phyloP scores from a whole-genome alignment of 2,797 vertebrate species.

The Sebastes glaucus region DNA sequence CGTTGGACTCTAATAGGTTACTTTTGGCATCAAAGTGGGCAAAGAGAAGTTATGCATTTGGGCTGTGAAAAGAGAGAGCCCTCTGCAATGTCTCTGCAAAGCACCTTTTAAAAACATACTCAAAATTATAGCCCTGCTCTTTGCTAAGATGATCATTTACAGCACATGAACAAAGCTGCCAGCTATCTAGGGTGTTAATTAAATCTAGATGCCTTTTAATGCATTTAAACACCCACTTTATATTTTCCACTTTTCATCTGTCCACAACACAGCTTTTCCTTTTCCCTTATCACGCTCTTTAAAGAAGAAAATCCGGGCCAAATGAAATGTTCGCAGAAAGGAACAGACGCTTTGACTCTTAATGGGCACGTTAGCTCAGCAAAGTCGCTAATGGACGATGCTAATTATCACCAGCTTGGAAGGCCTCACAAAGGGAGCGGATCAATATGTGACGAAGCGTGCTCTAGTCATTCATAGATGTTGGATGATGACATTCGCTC shows the following conservation, averaged over 20 bases:
- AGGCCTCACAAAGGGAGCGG: constrained; percentile 81
- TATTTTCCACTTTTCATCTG: constrained; percentile 77
- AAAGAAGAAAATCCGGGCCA: constrained; percentile 79
- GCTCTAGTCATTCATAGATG: constrained; percentile 74
- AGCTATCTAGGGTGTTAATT: constrained; percentile 82
- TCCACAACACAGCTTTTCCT: constrained; percentile 75
- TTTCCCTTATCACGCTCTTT: constrained; percentile 80
- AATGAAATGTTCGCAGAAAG: constrained; percentile 81
- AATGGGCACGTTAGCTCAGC: constrained; percentile 84
- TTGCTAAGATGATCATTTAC: constrained; percentile 82
- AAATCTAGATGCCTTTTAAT: constrained; percentile 84
- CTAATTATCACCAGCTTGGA: constrained; percentile 85
- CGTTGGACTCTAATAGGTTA: constrained; percentile 38
- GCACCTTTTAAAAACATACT: constrained; percentile 77
- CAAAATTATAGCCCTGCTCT: constrained; percentile 75
- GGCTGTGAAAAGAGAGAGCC: constrained; percentile 58
- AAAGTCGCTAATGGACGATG: constrained; percentile 85
- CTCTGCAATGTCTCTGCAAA: constrained; percentile 58
- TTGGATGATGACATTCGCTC: constrained; percentile 78
- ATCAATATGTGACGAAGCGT: constrained; percentile 81
- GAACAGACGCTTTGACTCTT: constrained; percentile 81
- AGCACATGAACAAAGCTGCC: constrained; percentile 79
- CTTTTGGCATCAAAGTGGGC: constrained; percentile 68
- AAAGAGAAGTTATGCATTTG: constrained; percentile 67
- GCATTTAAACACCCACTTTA: constrained; percentile 86